Base-by-base conservation (phyloP, 2,113 vertebrate genomes). In the Pollachius pollachius region DNA sequence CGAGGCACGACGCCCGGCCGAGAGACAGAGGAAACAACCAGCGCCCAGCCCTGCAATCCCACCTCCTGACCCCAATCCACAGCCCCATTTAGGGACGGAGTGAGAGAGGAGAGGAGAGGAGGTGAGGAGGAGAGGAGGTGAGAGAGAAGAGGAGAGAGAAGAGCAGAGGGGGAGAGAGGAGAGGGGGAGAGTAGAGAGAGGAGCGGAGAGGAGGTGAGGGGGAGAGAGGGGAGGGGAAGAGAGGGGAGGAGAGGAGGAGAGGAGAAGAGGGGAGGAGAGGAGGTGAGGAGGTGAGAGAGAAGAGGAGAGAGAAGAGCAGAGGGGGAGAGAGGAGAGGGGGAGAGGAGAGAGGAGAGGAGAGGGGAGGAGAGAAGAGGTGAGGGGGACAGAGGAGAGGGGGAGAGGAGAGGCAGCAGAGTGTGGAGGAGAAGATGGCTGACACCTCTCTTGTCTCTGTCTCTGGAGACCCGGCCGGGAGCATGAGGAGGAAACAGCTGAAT, bases 281-380 rank as follows among this genome's bases (percentile, higher is more conserved):
- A 1, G 18, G 58, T 11, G n/a, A 60, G 18, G 19, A 19, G 18
- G 11, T 8, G 3, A 11, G 58, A 59, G 15, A 59, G 67, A 58
- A 19, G 37, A n/a, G 71, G 71, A 72, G 69, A 64, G 27, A 12
- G 57, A 56, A 54, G 66, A 34, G 59, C 64, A 13, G 48, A 64
- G 63, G 27, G 41, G 30, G 16, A 13, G 19, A 52, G 56, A 57
- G 52, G 37, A 13, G 23, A 3, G 30, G 62, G 37, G 16, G 37
- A 19, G 13, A 34, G 64, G n/a, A 62, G n/a, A 63, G n/a, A 27
- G 58, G 37, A 60, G 58, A 60, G 16, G 19, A 18, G 19, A 60
- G 19, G 18, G 9, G 19, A 19, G 18, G 58, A n/a, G 57, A 58
- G 57, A 34, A 65, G 25, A 57, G 7, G 5, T 48, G 34, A 37